These are phyloP conservation scores for Hirtodrosophila alboralis DNA, from an alignment of 2,888 invertebrate genomes.

Conservation along the genomic window DNA sequence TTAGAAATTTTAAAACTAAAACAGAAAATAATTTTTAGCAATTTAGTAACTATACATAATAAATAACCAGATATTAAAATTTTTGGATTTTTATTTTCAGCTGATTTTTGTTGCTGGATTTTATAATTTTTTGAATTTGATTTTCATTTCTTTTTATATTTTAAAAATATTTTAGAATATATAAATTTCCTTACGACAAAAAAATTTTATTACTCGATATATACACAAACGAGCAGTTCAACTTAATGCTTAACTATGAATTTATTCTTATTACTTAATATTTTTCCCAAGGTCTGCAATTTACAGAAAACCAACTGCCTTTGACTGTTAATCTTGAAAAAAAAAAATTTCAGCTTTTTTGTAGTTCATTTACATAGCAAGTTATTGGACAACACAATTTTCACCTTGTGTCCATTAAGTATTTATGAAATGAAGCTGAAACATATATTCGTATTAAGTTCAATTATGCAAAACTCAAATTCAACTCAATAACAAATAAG, in stretches of 20 bases:
- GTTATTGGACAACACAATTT: constrained; percentile 29
- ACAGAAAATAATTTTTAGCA: no score
- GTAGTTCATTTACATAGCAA: constrained; percentile 38
- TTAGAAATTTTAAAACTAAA: no score
- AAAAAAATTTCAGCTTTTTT: constrained; percentile 8
- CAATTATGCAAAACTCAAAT: constrained; percentile 64
- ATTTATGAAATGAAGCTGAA: constrained; percentile 58
- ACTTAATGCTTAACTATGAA: neutral
- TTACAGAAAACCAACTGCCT: constrained; percentile 5
- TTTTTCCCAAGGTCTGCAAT: neutral
- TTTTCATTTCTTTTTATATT: no score
- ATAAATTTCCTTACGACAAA: no score
- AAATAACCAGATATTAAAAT: no score
- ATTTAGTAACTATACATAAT: no score
- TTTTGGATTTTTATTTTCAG: no score
- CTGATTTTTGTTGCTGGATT: no score
- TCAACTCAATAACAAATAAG: constrained; percentile 36
- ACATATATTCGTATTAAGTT: constrained; percentile 64
- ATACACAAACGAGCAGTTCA: no score
- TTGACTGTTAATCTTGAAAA: constrained; percentile 13
- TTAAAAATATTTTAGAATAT: no score
- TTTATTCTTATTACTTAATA: neutral
- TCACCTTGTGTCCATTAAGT: constrained; percentile 71
- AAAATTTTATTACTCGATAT: no score
- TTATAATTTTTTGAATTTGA: no score